These are phyloP conservation scores for Micromussa lordhowensis DNA, from an alignment of 92 coral and sea anemone genomes.

Conservation along the genomic window DNA sequence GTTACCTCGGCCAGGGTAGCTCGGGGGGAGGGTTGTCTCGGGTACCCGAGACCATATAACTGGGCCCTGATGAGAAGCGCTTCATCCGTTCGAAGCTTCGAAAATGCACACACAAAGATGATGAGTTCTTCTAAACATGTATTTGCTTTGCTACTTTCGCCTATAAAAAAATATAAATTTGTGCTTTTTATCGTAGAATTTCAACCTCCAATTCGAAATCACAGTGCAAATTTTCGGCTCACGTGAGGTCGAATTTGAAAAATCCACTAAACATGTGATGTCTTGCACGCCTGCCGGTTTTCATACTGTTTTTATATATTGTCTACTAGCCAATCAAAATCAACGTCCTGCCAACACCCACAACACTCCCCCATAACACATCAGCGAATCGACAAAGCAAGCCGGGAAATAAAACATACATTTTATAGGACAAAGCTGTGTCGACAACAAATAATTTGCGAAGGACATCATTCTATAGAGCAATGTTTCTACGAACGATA, in stretches of 20 bases:
- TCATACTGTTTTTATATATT: background rate
- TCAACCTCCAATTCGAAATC: background rate
- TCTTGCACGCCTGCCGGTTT: constrained; percentile 1
- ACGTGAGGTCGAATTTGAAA: background rate
- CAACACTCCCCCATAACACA: constrained; percentile 30
- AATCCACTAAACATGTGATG: background rate
- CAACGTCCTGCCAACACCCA: constrained; percentile 13
- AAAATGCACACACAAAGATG: background rate
- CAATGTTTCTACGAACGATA: constrained; percentile 43
- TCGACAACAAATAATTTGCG: background rate
- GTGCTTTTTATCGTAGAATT: background rate
- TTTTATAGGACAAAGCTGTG: background rate
- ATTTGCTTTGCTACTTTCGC: background rate
- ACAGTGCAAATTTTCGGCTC: background rate
- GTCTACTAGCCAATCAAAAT: constrained; percentile 28
- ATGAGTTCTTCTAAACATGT: background rate
- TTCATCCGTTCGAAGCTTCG: background rate
- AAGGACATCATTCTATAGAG: background rate
- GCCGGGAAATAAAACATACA: constrained; percentile 19
- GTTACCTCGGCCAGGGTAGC: too few relatives aligned
- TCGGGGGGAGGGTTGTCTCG: too few relatives aligned
- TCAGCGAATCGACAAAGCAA: constrained; percentile 1
- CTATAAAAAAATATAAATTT: background rate
- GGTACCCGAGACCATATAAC: too few relatives aligned
- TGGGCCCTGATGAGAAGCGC: too few relatives aligned